Conservation (phyloP, 2,888 invertebrate species). For the Atethmia centrago region DNA sequence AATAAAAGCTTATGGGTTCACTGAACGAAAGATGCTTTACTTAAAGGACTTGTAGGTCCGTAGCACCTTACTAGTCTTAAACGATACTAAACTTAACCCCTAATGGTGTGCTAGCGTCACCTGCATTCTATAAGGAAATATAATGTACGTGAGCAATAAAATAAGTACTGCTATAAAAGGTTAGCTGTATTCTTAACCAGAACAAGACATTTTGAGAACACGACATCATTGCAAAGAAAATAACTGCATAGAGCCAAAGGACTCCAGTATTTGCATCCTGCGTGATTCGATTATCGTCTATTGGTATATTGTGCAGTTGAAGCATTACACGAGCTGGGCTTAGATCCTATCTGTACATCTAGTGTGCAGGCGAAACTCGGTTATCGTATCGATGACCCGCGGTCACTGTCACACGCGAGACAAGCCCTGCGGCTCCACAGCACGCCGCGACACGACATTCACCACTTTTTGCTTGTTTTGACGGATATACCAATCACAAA, state of each 20-base stretch:
- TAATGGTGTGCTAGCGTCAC: conserved; percentile 27
- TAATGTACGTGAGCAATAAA: conserved; percentile 8
- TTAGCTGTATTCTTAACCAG: conserved; percentile 25
- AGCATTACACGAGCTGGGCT: not conserved
- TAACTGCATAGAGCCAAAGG: conserved; percentile 46
- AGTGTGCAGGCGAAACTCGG: conserved; percentile 74
- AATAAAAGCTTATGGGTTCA: conserved; percentile 5
- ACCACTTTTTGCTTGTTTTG: conserved; percentile 54
- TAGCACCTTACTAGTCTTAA: not conserved
- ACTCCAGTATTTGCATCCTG: conserved; percentile 32
- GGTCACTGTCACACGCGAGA: conserved; percentile 68
- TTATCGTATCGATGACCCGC: conserved; percentile 81
- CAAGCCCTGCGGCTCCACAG: conserved; percentile 56
- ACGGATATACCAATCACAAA: conserved; percentile 21
- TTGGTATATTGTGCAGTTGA: conserved; percentile 29
- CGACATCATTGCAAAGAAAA: conserved; percentile 9
- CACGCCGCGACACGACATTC: conserved; percentile 63
- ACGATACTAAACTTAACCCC: not conserved
- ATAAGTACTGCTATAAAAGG: conserved; percentile 21
- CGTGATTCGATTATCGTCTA: conserved; percentile 22
- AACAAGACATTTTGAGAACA: conserved; percentile 29
- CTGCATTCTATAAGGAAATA: not conserved
- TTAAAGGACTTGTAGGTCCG: not conserved
- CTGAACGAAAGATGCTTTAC: conserved; percentile 4
- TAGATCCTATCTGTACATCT: conserved; percentile 33